Evolutionary conservation across 2,888 invertebrate genomes (phyloP).

Genomic region (Druceiella hillmani): DNA sequence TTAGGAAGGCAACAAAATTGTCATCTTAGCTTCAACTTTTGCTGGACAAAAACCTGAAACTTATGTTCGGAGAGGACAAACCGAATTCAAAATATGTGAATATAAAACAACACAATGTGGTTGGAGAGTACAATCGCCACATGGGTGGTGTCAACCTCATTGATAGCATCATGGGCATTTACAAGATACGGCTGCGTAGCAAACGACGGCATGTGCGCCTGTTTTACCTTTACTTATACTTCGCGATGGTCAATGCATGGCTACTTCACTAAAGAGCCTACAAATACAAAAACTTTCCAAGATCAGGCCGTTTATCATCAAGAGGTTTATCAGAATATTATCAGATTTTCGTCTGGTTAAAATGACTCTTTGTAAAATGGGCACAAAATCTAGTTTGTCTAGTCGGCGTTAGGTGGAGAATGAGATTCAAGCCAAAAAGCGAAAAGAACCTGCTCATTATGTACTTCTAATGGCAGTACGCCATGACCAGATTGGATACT

Average conservation of each 20-base stretch:
- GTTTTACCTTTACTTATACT: no score
- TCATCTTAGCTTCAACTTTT: slow-evolving; percentile 25
- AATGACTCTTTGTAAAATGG: no score
- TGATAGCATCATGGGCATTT: slow-evolving; percentile 20
- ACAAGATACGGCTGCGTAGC: no score
- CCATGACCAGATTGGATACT: slow-evolving; percentile 6
- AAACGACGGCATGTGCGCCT: no score
- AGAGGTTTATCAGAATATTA: no score
- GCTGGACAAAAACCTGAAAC: slow-evolving; percentile 21
- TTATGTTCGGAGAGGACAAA: background rate
- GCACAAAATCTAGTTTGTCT: no score
- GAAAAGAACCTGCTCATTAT: slow-evolving; percentile 8
- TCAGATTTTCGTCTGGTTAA: no score
- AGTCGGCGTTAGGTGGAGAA: slow-evolving; percentile 6
- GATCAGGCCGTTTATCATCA: no score
- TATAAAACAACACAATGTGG: slow-evolving; percentile 18
- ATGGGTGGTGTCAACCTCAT: slow-evolving; percentile 25
- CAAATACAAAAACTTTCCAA: no score
- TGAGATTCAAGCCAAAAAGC: slow-evolving; percentile 9
- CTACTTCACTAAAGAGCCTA: no score
- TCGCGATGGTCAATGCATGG: no score
- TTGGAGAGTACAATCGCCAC: slow-evolving; percentile 19
- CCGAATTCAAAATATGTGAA: slow-evolving; percentile 7
- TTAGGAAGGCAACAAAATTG: slow-evolving; percentile 29
- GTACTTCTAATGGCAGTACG: slow-evolving; percentile 8